Base-by-base conservation (phyloP, 1,140 invertebrate genomes). In the Idris sp. region DNA sequence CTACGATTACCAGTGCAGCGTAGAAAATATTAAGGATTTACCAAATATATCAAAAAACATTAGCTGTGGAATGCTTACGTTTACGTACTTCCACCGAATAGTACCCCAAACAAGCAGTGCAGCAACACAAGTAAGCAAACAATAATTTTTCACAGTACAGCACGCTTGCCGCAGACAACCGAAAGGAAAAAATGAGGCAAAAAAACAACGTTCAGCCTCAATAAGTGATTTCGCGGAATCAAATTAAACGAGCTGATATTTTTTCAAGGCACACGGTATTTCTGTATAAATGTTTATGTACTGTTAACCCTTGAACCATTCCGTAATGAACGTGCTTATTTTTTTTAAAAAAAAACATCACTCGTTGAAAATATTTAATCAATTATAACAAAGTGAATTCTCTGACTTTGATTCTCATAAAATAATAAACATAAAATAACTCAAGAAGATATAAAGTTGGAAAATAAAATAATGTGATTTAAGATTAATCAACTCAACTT, bases 11-110 rank as follows among this genome's bases (percentile, higher is more conserved):
- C 80, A 86, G 16, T 88, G 86, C 74, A 83, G 84, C 65, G 82
- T 80, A 53, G 86, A 81, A 54, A 40, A 36, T 28, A 83, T 85
- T 33, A 81, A 81, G 25, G 77, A 80, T 73, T 84, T 84, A 15
- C 83, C 81, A 18, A 86, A 86, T 78, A 74, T 88, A 28, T 87
- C 86, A 67, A 82, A 83, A 35, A 82, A 62, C 53, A 86, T 89
- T 68, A 85, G 82, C 79, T 83, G 87, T 31, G 81, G 81, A n/a
- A 81, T 88, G 78, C 65, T 86, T 19, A 83, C 87, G 44, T 89
- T 89, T 74, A 76, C 86, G 53, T 81, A 86, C 69, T 83, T 81
- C 48, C 83, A 86, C 76, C 81, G 81, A 41, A 79, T 84, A 43
- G 74, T 88, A 53, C 79, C 81, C 51, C 78, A 86, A 83, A 87